phyloP scores from a whole-genome alignment of 2,888 invertebrate genomes.

The Ditula angustiorana region DNA sequence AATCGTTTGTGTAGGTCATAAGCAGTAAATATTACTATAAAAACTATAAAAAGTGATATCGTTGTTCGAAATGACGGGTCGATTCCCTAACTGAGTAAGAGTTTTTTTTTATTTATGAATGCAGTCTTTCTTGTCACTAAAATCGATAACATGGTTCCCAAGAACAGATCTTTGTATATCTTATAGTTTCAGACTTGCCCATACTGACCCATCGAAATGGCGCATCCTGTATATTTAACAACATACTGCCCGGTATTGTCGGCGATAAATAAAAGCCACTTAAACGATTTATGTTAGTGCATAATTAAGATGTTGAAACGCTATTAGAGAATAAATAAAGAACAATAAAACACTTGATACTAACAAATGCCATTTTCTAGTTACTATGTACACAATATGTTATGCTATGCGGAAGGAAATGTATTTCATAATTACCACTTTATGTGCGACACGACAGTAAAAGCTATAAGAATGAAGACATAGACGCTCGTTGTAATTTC shows the following conservation, averaged over 20 bases:
- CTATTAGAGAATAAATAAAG: neutral
- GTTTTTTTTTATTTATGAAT: too few relatives aligned
- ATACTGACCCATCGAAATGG: too few relatives aligned
- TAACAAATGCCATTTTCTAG: neutral
- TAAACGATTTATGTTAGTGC: conserved; percentile 24
- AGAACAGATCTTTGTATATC: too few relatives aligned
- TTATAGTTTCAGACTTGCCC: too few relatives aligned
- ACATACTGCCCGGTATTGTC: conserved; percentile 6
- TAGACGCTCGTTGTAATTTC: neutral
- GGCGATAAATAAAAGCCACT: conserved; percentile 25
- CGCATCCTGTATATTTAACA: conserved; percentile 27
- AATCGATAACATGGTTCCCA: too few relatives aligned
- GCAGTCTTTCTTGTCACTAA: too few relatives aligned
- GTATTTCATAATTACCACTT: neutral
- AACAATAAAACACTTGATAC: conserved; percentile 4
- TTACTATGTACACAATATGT: too few relatives aligned
- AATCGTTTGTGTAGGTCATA: too few relatives aligned
- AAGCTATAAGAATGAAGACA: neutral
- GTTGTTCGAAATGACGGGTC: too few relatives aligned
- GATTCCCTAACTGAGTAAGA: too few relatives aligned
- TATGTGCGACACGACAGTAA: neutral
- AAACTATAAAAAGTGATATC: too few relatives aligned
- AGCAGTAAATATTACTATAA: too few relatives aligned
- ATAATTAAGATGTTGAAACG: conserved; percentile 13
- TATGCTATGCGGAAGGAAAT: neutral